phyloP scores from a whole-genome alignment of 1,140 invertebrate genomes.

The Zelostemma sp. region DNA sequence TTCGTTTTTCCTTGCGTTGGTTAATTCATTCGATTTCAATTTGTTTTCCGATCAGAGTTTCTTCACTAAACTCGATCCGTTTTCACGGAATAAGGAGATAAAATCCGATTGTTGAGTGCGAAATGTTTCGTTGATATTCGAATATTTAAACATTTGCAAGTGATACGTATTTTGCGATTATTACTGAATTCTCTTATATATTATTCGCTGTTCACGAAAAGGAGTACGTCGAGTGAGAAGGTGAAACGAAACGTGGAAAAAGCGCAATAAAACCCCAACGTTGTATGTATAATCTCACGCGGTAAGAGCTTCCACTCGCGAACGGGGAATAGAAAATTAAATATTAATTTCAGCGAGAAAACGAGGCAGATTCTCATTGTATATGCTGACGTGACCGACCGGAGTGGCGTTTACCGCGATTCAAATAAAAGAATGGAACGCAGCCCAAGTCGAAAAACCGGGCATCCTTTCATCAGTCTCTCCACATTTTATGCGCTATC shows the following conservation, averaged over 20 bases:
- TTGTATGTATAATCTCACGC: conserved; percentile 47
- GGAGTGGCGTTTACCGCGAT: conserved; percentile 32
- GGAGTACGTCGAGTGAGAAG: conserved; percentile 5
- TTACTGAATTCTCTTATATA: conserved; percentile 1
- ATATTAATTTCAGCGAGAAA: conserved; percentile 61
- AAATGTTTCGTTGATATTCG: too few relatives aligned
- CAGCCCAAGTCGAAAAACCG: conserved; percentile 29
- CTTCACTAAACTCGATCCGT: too few relatives aligned
- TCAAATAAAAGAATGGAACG: conserved; percentile 24
- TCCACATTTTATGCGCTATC: conserved; percentile 31
- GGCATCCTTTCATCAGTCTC: conserved; percentile 18
- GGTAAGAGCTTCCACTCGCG: conserved; percentile 53
- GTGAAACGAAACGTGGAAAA: conserved; percentile 15
- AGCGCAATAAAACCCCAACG: conserved; percentile 52
- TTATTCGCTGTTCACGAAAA: conserved; percentile 1
- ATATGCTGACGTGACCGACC: conserved; percentile 44
- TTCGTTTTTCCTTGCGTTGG: too few relatives aligned
- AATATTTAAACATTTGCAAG: neutral
- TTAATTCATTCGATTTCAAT: too few relatives aligned
- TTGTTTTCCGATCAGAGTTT: too few relatives aligned
- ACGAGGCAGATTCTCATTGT: conserved; percentile 52
- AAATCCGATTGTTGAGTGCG: too few relatives aligned
- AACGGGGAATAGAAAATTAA: conserved; percentile 61
- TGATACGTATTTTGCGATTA: conserved; percentile 5
- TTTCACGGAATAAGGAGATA: too few relatives aligned